Percentiles rank a stretch among this genome's conserved stretches.
These are phyloP conservation scores for Tetraodon nigroviridis DNA, from an alignment of 2,113 vertebrate genomes.

Conservation along the genomic window DNA sequence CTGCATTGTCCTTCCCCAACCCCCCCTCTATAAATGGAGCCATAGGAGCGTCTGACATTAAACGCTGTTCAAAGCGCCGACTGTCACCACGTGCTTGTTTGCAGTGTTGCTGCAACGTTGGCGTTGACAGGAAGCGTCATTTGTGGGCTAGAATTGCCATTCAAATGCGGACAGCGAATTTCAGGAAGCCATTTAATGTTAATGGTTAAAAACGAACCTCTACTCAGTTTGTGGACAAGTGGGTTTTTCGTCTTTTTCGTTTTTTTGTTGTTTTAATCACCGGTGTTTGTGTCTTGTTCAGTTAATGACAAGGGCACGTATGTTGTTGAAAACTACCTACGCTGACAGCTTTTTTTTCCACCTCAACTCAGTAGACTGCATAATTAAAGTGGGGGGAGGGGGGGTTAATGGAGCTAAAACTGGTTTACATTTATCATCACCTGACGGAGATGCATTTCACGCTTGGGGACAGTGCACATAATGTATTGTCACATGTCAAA, in stretches of 20 bases:
- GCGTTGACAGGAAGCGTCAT: constrained; percentile 30
- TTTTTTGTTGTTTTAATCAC: neutral
- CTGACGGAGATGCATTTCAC: constrained; percentile 58
- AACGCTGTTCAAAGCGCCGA: constrained; percentile 32
- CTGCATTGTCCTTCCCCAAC: constrained; percentile 2
- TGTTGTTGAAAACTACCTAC: constrained; percentile 15
- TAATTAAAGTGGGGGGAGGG: constrained; percentile 14
- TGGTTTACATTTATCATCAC: constrained; percentile 50
- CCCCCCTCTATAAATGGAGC: constrained; percentile 26
- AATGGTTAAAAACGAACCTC: constrained; percentile 48
- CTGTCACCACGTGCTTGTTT: constrained; percentile 33
- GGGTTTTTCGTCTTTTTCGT: neutral
- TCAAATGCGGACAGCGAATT: constrained; percentile 52
- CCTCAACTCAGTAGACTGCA: constrained; percentile 42
- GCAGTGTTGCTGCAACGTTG: constrained; percentile 47
- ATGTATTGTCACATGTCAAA: constrained; percentile 59
- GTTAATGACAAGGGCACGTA: constrained; percentile 41
- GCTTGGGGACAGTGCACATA: constrained; percentile 43
- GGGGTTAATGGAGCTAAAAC: constrained; percentile 44
- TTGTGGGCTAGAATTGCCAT: constrained; percentile 54
- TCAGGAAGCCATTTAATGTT: constrained; percentile 54
- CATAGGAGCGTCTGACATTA: constrained; percentile 25
- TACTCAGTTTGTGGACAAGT: constrained; percentile 25
- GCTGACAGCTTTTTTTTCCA: constrained; percentile 22
- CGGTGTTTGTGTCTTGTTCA: constrained; percentile 32